Evolutionary conservation across 2,797 vertebrate genomes (phyloP).

Genomic region (Pseudopleuronectes americanus): DNA sequence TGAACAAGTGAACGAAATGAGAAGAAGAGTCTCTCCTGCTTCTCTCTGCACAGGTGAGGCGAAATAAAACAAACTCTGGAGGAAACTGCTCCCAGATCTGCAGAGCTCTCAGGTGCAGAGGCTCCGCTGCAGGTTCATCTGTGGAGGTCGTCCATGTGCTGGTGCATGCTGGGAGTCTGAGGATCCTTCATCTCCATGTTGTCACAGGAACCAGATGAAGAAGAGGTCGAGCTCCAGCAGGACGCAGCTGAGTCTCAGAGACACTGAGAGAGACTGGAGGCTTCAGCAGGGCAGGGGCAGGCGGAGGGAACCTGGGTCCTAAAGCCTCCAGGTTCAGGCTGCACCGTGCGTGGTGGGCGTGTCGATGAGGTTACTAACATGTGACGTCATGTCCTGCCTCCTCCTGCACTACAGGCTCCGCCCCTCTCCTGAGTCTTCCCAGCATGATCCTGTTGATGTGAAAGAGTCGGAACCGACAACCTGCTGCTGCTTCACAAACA

Average conservation of each 20-base stretch:
- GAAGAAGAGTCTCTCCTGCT: slow-evolving; percentile 11
- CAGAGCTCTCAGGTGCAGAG: slow-evolving; percentile 27
- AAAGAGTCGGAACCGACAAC: too few relatives aligned
- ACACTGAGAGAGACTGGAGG: slow-evolving; percentile 29
- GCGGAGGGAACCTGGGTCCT: slow-evolving; percentile 69
- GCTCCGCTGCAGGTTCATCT: slow-evolving; percentile 19
- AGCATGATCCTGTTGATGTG: too few relatives aligned
- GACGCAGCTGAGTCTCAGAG: slow-evolving; percentile 44
- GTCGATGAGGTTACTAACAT: too few relatives aligned
- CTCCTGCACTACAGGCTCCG: too few relatives aligned
- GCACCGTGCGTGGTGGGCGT: not conserved
- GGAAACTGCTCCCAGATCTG: slow-evolving; percentile 45
- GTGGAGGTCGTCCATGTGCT: slow-evolving; percentile 40
- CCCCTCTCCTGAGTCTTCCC: too few relatives aligned
- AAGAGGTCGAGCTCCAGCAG: slow-evolving; percentile 43
- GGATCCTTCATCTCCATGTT: slow-evolving; percentile 42
- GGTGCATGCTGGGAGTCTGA: slow-evolving; percentile 30
- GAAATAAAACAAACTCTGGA: slow-evolving; percentile 26
- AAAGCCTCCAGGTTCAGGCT: slow-evolving; percentile 52
- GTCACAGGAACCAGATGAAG: slow-evolving; percentile 17
- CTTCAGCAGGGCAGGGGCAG: not conserved
- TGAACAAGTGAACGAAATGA: slow-evolving; percentile 44
- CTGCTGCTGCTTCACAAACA: too few relatives aligned
- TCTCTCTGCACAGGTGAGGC: slow-evolving; percentile 17
- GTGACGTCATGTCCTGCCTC: too few relatives aligned